Evolutionary conservation across 2,113 vertebrate species (phyloP), one percentile per base, ranked within the genome.

Genomic region (Poecilia latipinna): DNA sequence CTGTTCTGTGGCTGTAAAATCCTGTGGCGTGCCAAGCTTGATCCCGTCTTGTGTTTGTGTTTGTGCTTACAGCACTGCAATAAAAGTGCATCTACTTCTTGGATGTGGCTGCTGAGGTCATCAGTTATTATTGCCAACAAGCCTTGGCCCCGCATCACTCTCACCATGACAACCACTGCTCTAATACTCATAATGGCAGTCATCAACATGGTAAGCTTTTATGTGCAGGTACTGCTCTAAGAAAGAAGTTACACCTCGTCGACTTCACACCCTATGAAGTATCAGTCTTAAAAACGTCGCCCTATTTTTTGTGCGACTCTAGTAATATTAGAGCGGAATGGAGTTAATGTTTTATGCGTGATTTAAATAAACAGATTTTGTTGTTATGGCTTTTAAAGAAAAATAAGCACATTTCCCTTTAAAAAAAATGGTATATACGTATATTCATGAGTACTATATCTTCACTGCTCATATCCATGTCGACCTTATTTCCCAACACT

Each of bases 151-250:
- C 94, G 97, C 51, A 96, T 97, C 88, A 96, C 93, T 37, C 96
- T 99, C 90, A 99, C 97, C 5, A 86, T 98, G 89, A 94, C 95
- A 89, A 97, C 96, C 74, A 99, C 97, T 0, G 91, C 95, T 86
- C 95, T 99, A 88, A 96, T 98, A 84, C 89, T 99, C 54, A 95
- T 92, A 82, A 99, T 99, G 98, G 97, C 97, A 4, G 93, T 99
- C 77, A 97, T 98, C 94, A 99, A 99, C 91, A 99, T 99, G 98
- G 98, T 98, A 94, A 92, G 86, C 73, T 70, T 79, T 66, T 17
- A 71, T 91, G 94, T 67, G 3, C 35, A 44, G 44, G 33, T 65
- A 48, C 61, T 65, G 61, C 51, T 54, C 57, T 12, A 63, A 62
- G 17, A 13, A 67, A 72, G n/a, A 35, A 39, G 7, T 28, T 62